Evolutionary conservation across 2,797 vertebrate genomes (phyloP), one percentile per base, ranked within the genome.

Genomic region (Micrastur ruficollis): DNA sequence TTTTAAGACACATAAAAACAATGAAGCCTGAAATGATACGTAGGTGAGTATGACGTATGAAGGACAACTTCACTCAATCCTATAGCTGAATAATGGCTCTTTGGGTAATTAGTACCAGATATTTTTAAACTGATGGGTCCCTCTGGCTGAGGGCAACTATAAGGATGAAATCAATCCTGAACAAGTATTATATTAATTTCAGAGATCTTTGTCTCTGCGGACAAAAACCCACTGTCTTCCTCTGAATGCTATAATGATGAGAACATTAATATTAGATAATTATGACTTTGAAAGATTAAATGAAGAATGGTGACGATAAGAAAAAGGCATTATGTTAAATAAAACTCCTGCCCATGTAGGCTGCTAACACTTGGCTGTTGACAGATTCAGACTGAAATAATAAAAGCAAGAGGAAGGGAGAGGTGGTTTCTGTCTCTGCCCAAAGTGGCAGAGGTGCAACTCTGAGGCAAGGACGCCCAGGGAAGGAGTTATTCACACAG

Each of bases 191-290:
- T 95, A 98, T 97, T 98, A 97, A 97, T 98, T 98, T 97, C 93
- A 86, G 86, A 95, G 96, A 97, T 98, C 96, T 95, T 94, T 97
- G 96, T 97, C 98, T 98, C 98, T 93, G 92, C 9, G 96, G 97
- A 98, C 96, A 96, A 96, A 97, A 86, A 15, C 58, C 72, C n/a
- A 4, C 94, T 96, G 96, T 97, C 97, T 97, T 90, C 95, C 78
- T 93, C 78, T 25, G 94, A 97, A 93, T 6, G 2, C 85, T 85
- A 81, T 42, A 92, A 96, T 95, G 95, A 98, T 23, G 92, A 96
- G 97, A 97, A 94, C 95, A 97, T 98, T 97, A 98, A 97, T 98
- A 98, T 97, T 97, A 96, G 97, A 97, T 98, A 98, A 97, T 97
- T 97, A 97, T 62, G 93, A 91, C 79, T 97, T 86, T 86, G 96